Evolutionary conservation across 2,113 vertebrate species (phyloP).

Genomic region (Cercocebus atys): DNA sequence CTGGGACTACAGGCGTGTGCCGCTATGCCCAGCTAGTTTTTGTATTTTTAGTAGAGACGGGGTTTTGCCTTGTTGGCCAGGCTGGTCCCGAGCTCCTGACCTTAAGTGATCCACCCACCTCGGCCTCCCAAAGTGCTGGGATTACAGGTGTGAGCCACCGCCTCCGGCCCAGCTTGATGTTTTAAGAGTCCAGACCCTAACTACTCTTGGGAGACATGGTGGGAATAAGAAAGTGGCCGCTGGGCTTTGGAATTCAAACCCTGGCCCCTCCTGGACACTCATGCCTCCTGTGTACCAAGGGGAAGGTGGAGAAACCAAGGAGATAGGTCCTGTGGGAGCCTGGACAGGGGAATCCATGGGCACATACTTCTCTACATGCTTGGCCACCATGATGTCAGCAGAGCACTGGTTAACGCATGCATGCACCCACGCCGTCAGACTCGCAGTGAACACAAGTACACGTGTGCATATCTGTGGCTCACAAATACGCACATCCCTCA

Average conservation of each 20-base stretch:
- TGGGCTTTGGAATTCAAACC: neutral
- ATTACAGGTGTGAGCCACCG: no score
- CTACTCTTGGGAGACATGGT: neutral
- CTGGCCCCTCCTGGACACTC: neutral
- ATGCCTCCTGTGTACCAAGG: neutral
- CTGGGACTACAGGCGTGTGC: no score
- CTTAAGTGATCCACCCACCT: neutral
- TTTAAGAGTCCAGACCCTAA: neutral
- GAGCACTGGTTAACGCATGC: neutral
- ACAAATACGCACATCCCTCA: neutral
- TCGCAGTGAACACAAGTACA: neutral
- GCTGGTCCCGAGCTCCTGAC: no score
- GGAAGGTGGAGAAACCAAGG: neutral
- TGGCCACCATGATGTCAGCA: neutral
- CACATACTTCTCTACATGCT: neutral
- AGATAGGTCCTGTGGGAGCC: neutral
- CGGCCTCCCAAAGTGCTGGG: no score
- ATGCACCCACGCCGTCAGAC: neutral
- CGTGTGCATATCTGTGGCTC: neutral
- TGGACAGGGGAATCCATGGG: neutral
- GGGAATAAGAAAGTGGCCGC: neutral
- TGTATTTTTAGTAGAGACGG: no score
- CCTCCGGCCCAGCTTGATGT: no score
- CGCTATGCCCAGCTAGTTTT: no score
- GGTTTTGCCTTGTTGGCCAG: no score